Evolutionary conservation across 2,888 invertebrate genomes (phyloP).

Genomic region (Perithous albicinctus): DNA sequence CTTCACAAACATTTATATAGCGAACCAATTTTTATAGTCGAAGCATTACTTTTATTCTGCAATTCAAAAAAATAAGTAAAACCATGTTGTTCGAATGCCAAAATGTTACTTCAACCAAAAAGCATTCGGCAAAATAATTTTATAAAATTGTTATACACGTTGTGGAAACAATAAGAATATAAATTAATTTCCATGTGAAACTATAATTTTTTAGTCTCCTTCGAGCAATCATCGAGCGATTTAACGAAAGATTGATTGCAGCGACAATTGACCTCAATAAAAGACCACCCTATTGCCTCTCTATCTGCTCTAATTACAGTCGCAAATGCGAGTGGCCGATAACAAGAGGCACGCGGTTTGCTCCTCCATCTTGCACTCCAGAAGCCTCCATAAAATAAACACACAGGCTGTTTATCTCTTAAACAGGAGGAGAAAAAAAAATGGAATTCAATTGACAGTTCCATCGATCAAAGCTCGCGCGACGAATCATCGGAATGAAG

Average conservation of each 20-base stretch:
- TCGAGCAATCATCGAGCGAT: neutral
- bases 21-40: too few species aligned
- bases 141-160: neutral
- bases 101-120: neutral
- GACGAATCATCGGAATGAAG: neutral
- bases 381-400: neutral
- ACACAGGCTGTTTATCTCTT: slow-evolving; percentile 31
- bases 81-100: neutral
- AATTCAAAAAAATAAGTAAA: neutral
- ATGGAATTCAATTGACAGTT: slow-evolving; percentile 45
- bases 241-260: slow-evolving; percentile 25
- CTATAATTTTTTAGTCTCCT: neutral
- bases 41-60: too few species aligned
- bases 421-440: neutral
- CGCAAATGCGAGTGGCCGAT: slow-evolving; percentile 51
- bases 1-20: too few species aligned
- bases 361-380: slow-evolving; percentile 5
- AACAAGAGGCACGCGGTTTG: slow-evolving; percentile 22
- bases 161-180: neutral
- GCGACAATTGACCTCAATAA: slow-evolving; percentile 58
- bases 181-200: neutral
- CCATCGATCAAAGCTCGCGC: slow-evolving; percentile 2
- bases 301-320: slow-evolving; percentile 52
- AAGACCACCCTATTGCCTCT: slow-evolving; percentile 16
- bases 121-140: neutral